These are phyloP conservation scores for Cairina moschata DNA, from an alignment of 2,113 vertebrate genomes.

Conservation along the genomic window DNA sequence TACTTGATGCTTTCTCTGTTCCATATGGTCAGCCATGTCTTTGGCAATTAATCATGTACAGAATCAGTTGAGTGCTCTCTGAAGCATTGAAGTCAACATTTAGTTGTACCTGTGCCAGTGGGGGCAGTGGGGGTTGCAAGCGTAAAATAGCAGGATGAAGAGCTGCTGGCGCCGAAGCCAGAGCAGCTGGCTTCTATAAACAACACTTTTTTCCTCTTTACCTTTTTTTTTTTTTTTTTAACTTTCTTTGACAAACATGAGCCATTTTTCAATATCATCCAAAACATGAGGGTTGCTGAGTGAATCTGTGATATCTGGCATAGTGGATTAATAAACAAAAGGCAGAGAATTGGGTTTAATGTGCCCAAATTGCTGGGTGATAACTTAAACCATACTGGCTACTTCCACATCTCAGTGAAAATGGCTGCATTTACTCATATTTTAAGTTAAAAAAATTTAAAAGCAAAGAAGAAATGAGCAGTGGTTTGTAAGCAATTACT, in stretches of 20 bases:
- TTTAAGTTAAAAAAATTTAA: not conserved
- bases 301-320: slow-evolving; percentile 43
- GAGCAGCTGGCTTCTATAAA: slow-evolving; percentile 84
- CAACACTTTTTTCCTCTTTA: slow-evolving; percentile 66
- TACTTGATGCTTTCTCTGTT: slow-evolving; percentile 85
- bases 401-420: not conserved
- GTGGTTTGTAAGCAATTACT: slow-evolving; percentile 42
- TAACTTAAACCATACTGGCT: slow-evolving; percentile 48
- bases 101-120: slow-evolving; percentile 81
- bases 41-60: slow-evolving; percentile 86
- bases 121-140: slow-evolving; percentile 70
- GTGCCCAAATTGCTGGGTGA: slow-evolving; percentile 43
- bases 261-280: slow-evolving; percentile 62
- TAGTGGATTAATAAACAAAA: slow-evolving; percentile 63
- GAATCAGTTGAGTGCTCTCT: slow-evolving; percentile 82
- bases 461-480: slow-evolving; percentile 12
- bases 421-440: not conserved
- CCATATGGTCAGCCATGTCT: slow-evolving; percentile 85
- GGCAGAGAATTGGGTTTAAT: slow-evolving; percentile 39
- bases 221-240: not conserved
- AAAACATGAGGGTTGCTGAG: slow-evolving; percentile 49
- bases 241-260: slow-evolving; percentile 56
- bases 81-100: slow-evolving; percentile 82
- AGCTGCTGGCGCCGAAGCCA: slow-evolving; percentile 75
- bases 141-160: slow-evolving; percentile 74